Percentiles rank a stretch among this genome's conserved stretches.
Conservation (phyloP, 1,140 invertebrate species). For the Euura lappo region DNA sequence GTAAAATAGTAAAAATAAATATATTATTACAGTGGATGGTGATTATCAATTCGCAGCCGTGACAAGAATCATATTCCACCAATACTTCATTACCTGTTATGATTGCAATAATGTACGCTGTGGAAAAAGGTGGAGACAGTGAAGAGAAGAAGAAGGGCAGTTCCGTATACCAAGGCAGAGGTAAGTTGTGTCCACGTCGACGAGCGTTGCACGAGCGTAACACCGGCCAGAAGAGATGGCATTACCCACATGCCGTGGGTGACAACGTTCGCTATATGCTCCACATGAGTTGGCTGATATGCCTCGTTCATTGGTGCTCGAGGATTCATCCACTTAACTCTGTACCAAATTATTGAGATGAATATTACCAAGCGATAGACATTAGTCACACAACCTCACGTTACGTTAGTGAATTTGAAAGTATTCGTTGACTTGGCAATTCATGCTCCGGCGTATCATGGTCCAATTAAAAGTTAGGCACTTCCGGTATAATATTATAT, state of each 20-base stretch:
- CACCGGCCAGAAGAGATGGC: conserved; percentile 77
- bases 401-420: background rate
- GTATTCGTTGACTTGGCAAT: no score
- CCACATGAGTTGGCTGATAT: conserved; percentile 78
- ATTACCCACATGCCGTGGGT: conserved; percentile 89
- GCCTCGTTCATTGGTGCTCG: conserved; percentile 68
- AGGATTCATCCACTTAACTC: conserved; percentile 74
- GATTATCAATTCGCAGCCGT: background rate
- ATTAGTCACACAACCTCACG: background rate
- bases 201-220: conserved; percentile 77
- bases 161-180: conserved; percentile 85
- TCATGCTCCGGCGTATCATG: no score
- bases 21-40: conserved; percentile 5
- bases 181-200: conserved; percentile 75
- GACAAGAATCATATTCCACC: conserved; percentile 17
- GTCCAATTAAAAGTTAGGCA: no score
- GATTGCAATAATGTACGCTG: conserved; percentile 79
- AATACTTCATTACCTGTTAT: conserved; percentile 66
- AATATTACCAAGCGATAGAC: background rate
- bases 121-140: conserved; percentile 91
- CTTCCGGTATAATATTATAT: no score
- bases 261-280: conserved; percentile 90
- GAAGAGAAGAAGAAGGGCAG: conserved; percentile 85
- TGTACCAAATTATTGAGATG: conserved; percentile 49
- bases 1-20: conserved; percentile 48